Base-by-base conservation (phyloP, 1,140 invertebrate species). In the Anagrus nilaparvatae region DNA sequence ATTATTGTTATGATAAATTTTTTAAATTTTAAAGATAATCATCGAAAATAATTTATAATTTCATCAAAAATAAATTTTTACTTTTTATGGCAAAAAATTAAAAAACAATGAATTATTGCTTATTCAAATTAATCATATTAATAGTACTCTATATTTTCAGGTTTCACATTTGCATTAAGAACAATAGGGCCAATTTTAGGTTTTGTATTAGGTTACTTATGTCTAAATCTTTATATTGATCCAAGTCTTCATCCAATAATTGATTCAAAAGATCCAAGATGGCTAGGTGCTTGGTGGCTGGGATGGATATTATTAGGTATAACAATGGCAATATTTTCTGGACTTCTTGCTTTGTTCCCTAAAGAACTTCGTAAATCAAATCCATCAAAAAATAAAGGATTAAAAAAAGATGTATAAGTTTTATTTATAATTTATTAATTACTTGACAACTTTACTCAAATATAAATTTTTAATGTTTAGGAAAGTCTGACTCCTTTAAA, bases 211-310 rank as follows among this genome's bases (percentile, higher is more conserved):
- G 70, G 72, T 6, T 76, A 69, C 24, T 60, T 59, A 13, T 77
- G 75, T 21, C 49, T 82, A 5, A 78, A 71, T 42, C 43, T 78
- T 2, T 81, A 78, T 49, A 78, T 82, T 27, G 74, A 78, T 55
- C 77, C 78, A 1, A 60, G 55, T 6, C 59, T 80, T 21, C 77
- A 75, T 29, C 79, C 79, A 4, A 51, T 76, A 7, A 80, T 82
- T 18, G 67, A 63, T n/a, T 67, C 70, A 17, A 69, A 73, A 33
- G 79, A 82, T 60, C 71, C 74, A 39, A 59, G 78, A 47, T 82
- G 79, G 79, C 50, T 81, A 30, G 80, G 80, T 13, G 79, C 79
- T 9, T 83, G 79, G 79, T 82, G 80, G 80, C 54, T 82, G 12
- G 77, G 77, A 16, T 79, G 77, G 77, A 63, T 77, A 7, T 69